Conservation (phyloP, 35 echinoderm and acorn worm species). For the Nesometra sesokonis region DNA sequence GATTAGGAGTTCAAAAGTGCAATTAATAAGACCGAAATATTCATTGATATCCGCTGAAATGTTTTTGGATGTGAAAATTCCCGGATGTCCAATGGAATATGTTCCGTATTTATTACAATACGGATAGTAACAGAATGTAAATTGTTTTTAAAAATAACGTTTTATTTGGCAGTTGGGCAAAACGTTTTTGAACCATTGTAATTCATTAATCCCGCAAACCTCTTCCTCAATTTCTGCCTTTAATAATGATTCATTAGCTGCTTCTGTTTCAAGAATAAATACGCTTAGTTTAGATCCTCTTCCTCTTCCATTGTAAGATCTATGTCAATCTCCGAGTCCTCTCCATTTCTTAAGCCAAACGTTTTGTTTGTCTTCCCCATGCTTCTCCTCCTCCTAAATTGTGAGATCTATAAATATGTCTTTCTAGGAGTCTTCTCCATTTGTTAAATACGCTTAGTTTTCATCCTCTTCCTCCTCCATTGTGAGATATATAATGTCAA, state of each 20-base stretch:
- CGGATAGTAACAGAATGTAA: background rate
- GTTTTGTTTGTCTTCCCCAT: too few relatives aligned
- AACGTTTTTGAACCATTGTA: background rate
- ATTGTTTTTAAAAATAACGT: background rate
- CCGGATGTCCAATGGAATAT: conserved; percentile 13
- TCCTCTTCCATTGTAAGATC: too few relatives aligned
- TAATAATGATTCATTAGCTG: background rate
- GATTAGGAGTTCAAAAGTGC: background rate
- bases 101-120: conserved; percentile 22
- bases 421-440: too few relatives aligned
- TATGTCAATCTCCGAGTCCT: too few relatives aligned
- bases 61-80: background rate
- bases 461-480: too few relatives aligned
- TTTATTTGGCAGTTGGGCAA: background rate
- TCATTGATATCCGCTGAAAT: too few relatives aligned
- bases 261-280: background rate
- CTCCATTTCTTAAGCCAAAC: too few relatives aligned
- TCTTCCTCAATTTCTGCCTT: background rate
- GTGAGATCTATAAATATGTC: too few relatives aligned
- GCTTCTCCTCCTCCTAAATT: too few relatives aligned
- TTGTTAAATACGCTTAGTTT: too few relatives aligned
- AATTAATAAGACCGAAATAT: background rate
- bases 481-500: too few relatives aligned
- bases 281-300: too few relatives aligned
- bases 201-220: background rate